Percentiles rank a stretch among this genome's conserved stretches.
phyloP scores from a whole-genome alignment of 1,140 invertebrate genomes.

The Linepithema humile region DNA sequence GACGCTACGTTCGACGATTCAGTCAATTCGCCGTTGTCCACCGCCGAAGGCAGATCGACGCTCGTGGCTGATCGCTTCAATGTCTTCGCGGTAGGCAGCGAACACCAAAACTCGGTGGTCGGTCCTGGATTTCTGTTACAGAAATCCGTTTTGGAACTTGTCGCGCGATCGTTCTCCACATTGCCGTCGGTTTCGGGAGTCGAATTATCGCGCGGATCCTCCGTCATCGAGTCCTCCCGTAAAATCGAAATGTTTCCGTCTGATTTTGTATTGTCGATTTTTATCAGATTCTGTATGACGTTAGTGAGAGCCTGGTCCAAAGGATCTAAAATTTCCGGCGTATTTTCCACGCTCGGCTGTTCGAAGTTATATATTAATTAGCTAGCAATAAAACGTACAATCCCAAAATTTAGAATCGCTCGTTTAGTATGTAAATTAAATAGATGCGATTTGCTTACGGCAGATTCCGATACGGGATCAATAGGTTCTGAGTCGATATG shows the following conservation, averaged over 20 bases:
- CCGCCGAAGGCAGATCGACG: neutral
- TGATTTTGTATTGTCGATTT: slow-evolving; percentile 71
- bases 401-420: neutral
- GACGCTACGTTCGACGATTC: neutral
- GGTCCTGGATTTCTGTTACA: neutral
- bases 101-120: neutral
- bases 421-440: neutral
- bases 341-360: slow-evolving; percentile 13
- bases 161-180: slow-evolving; percentile 37
- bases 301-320: slow-evolving; percentile 80
- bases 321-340: slow-evolving; percentile 72
- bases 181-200: slow-evolving; percentile 53
- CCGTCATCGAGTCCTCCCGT: neutral
- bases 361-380: neutral
- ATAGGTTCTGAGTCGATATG: slow-evolving; percentile 38
- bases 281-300: slow-evolving; percentile 81
- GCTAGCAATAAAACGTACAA: neutral
- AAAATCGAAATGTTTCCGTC: slow-evolving; percentile 30
- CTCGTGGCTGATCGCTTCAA: neutral
- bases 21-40: neutral
- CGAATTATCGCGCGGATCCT: neutral
- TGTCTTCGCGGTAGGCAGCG: neutral
- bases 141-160: neutral
- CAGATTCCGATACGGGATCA: neutral
- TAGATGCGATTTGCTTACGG: slow-evolving; percentile 52